Base-by-base conservation (phyloP, 1,140 invertebrate species). In the Daktulosphaira vitifoliae region DNA sequence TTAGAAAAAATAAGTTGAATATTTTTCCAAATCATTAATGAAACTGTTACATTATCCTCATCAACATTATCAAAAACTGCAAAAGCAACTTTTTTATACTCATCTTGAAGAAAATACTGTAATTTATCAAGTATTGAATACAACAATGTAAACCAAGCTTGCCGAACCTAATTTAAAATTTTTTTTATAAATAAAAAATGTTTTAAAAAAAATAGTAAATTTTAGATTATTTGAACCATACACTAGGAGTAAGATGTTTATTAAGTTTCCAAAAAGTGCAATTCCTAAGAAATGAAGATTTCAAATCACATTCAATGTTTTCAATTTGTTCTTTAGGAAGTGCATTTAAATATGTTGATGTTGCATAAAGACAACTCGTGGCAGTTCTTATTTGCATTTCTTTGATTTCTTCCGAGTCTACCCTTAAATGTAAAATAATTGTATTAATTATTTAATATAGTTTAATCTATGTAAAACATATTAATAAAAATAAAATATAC, bases 231-330 rank as follows among this genome's bases (percentile, higher is more conserved):
- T n/a, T 65, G 67, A 65, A 59, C 74, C 77, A 79, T 23, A 86
- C 78, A 23, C 76, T 66, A 18, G 78, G 62, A 44, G 76, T 71
- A 71, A 82, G 80, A 69, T 80, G 75, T 70, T 81, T 84, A 11
- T 76, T 72, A 33, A 84, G 79, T 71, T 86, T 88, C 87, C 88
- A 90, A 74, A 89, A 89, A 70, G 83, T 86, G 23, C 73, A 71
- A 71, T 81, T 80, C 13, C 75, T 74, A 33, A 87, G 71, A 37
- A 86, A 79, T 64, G 79, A 76, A 2, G 70, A 69, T 69, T 84
- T 80, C 38, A 76, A 72, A 4, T 80, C 74, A n/a, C 25, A 46
- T 7, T 71, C 59, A 0, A 76, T 78, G 68, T 78, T 78, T 26
- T 79, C 72, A 38, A 83, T 76, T 69, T 82, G 75, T 20, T 77